Evolutionary conservation across 2,888 invertebrate species (phyloP), one percentile per base, ranked within the genome.

Genomic region (Asteroscopus sphinx): DNA sequence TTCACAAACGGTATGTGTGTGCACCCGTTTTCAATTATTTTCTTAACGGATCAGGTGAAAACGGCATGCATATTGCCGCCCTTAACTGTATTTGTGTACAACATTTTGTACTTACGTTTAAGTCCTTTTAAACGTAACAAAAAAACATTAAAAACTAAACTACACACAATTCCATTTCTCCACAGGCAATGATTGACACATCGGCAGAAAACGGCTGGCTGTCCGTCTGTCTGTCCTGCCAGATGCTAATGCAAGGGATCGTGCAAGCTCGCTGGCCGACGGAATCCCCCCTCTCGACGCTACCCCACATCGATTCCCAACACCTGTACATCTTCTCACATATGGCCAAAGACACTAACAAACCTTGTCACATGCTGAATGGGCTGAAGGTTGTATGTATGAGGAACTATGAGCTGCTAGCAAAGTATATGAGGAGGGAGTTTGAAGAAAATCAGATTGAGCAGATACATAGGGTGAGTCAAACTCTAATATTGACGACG

Each of bases 121-220:
- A n/a, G n/a, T n/a, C n/a, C n/a, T n/a, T n/a, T n/a, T n/a, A n/a
- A n/a, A n/a, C n/a, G n/a, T n/a, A n/a, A n/a, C n/a, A 3, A 21
- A 21, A 21, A 21, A 3, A 21, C 21, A 21, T 26, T 26, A 26
- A 26, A 26, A 26, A 26, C 3, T 6, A 26, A 26, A 26, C 26
- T 21, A 21, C 21, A 21, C 1, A 16, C 25, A 6, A 0, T 0
- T 26, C 9, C 26, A 28, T 1, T 35, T 41, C 0, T 47, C 21
- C 12, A 52, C 92, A 99, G 97, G 99, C 99, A 15, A 98, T 99
- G 98, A 97, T 99, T 78, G 99, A 99, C 90, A 96, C 98, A 9
- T 96, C 97, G 37, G 98, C 99, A 0, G 98, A 99, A 85, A 95
- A 96, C 74, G 99, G 99, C 42, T 99, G 98, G 98, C 92, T 99